Evolutionary conservation across 2,888 invertebrate species (phyloP), one percentile per base, ranked within the genome.

Genomic region (Atethmia centrago): DNA sequence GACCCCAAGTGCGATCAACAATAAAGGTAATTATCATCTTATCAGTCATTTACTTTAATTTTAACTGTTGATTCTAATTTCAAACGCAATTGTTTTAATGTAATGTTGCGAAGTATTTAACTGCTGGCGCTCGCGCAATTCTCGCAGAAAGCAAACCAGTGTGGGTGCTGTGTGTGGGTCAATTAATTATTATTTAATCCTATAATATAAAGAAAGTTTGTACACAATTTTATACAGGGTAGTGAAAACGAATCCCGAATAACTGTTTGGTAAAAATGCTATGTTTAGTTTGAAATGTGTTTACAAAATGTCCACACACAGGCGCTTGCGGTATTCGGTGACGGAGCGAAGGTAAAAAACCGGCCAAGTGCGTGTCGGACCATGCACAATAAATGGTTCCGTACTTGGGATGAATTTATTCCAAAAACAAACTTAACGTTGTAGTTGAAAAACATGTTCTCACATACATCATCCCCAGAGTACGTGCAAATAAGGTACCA

Each of bases 1-100:
- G 49, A 96, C 97, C 51, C 95, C 96, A 3, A 95, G 94, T 79
- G 95, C 94, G 69, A 95, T 95, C 79, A 87, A 83, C 61, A 88
- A 74, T 59, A 90, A 90, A 92, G 93, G 94, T 94, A 88, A 83
- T 19, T 42, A 31, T 71, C n/a, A 16, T 12, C 12, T 31, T 31
- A 10, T 5, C 19, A 28, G 14, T 16, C 0, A 75, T 49, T 56
- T 28, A 19, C 1, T 47, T 16, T 31, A 25, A n/a, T 16, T 56
- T 49, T n/a, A 31, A 65, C 12, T 19, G n/a, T 36, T 58, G 3
- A 31, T 28, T 8, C 9, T 42, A 25, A 56, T 21, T 42, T 51
- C 21, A 40, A 62, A 21, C 2, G 63, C 42, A 56, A 40, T 66
- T 47, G 56, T 47, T 45, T 59, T 40, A 40, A 42, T 73, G 40